Evolutionary conservation across 2,797 vertebrate species (phyloP), one percentile per base, ranked within the genome.

Genomic region (Gymnothorax javanicus): DNA sequence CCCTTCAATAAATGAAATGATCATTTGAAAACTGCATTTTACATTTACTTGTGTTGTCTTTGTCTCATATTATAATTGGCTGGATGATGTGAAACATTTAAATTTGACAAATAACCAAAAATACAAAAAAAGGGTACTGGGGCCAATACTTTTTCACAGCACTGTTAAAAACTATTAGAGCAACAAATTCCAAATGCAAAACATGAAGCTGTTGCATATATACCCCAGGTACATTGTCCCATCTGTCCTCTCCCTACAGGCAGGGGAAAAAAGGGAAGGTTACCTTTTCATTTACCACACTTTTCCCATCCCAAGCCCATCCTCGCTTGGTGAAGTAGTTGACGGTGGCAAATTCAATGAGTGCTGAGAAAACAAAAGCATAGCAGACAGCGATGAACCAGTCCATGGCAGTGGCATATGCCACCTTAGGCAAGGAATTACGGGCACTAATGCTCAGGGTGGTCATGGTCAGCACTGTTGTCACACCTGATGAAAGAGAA

Each of bases 301-400:
- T 99, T 94, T 99, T 99, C 83, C 98, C 98, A 89, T 99, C 98
- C 98, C 98, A 99, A 9, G 98, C 98, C 98, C 98, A 99, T 94
- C 98, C 97, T 82, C 98, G 96, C 94, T 99, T 99, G 86, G 98
- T 99, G 95, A 99, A 99, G 94, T 99, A 99, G 94, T 99, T 99
- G 92, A 99, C 98, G 25, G 98, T 99, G 91, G 98, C 98, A 89
- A 99, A 99, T 94, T 99, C 98, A 87, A 99, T 99, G 92, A 99
- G 93, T 83, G 98, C 98, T 7, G 98, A 99, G 94, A 99, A 99
- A 87, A 99, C 98, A 87, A 99, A 99, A 2, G 98, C 98, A 8
- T 99, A 99, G 91, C 98, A 99, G 85, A 99, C 98, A 1, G 98
- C 98, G 75, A 99, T 99, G 92, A 99, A 99, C 98, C 98, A 99